Conservation (phyloP, 2,113 vertebrate genomes). For the Tragelaphus buxtoni region DNA sequence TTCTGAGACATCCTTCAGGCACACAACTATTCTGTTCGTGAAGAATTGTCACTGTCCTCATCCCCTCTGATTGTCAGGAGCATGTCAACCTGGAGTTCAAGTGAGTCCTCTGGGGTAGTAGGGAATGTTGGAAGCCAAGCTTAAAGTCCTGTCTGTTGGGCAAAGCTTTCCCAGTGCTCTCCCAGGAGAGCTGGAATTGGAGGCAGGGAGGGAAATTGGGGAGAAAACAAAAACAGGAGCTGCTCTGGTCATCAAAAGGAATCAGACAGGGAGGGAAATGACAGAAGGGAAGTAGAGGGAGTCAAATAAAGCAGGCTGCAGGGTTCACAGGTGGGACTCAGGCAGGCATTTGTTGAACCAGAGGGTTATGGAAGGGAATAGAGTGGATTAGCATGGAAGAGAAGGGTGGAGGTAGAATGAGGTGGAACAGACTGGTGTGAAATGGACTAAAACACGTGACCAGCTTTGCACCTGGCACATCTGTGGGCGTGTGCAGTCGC, state of each 20-base stretch:
- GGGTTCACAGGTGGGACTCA: not conserved
- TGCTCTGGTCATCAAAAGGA: not conserved
- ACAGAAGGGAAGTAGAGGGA: not conserved
- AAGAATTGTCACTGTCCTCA: not conserved
- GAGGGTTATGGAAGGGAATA: not conserved
- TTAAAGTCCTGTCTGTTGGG: not conserved
- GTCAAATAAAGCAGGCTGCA: not conserved
- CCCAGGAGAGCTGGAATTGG: not conserved
- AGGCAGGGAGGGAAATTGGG: not conserved
- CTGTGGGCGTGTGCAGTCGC: not conserved
- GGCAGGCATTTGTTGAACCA: not conserved
- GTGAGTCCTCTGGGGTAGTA: not conserved
- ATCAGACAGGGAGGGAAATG: not conserved
- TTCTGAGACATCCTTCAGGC: not conserved
- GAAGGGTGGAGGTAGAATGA: not conserved
- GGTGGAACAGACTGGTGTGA: not conserved
- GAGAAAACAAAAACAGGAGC: not conserved
- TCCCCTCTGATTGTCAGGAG: not conserved
- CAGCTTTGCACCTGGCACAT: fast-evolving
- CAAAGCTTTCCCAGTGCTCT: not conserved
- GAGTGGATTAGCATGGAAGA: fast-evolving
- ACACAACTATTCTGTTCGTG: fast-evolving
- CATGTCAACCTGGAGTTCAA: not conserved
- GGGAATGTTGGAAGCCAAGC: not conserved
- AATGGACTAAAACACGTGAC: not conserved